phyloP scores from a whole-genome alignment of 2,113 vertebrate genomes.

The Engraulis encrasicolus region DNA sequence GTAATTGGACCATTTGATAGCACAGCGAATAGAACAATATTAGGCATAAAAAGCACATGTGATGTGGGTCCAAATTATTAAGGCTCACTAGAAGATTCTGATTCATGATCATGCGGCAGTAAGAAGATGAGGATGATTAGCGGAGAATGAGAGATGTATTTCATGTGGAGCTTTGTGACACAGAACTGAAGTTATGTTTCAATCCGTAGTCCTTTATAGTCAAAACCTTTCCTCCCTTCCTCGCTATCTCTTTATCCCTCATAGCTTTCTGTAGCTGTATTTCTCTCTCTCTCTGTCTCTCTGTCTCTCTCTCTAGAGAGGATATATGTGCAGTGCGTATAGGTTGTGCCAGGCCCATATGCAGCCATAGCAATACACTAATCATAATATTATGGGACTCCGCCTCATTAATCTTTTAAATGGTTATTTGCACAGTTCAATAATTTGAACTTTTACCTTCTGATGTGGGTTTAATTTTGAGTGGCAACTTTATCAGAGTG shows the following conservation, averaged over 20 bases:
- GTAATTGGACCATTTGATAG: background rate
- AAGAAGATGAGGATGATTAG: constrained; percentile 13
- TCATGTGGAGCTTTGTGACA: background rate
- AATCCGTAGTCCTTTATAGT: background rate
- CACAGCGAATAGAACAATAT: background rate
- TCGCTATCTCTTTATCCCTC: too few species aligned
- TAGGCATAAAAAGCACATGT: background rate
- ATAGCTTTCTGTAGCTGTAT: too few species aligned
- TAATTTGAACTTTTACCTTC: constrained; percentile 53
- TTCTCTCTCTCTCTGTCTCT: too few species aligned
- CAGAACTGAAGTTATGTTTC: background rate
- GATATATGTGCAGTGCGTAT: too few species aligned
- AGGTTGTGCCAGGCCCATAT: background rate
- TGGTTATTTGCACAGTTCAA: constrained; percentile 47
- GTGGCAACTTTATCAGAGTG: constrained; percentile 50
- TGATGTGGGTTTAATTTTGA: constrained; percentile 52
- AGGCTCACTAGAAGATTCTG: background rate
- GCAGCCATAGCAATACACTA: background rate
- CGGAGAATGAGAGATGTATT: background rate
- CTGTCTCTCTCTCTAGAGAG: background rate
- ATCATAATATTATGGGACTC: constrained; percentile 21
- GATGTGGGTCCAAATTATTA: background rate
- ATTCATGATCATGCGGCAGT: background rate
- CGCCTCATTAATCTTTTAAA: constrained; percentile 31
- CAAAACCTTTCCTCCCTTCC: background rate